Evolutionary conservation across 2,113 vertebrate genomes (phyloP).

Genomic region (Phalacrocorax aristotelis): DNA sequence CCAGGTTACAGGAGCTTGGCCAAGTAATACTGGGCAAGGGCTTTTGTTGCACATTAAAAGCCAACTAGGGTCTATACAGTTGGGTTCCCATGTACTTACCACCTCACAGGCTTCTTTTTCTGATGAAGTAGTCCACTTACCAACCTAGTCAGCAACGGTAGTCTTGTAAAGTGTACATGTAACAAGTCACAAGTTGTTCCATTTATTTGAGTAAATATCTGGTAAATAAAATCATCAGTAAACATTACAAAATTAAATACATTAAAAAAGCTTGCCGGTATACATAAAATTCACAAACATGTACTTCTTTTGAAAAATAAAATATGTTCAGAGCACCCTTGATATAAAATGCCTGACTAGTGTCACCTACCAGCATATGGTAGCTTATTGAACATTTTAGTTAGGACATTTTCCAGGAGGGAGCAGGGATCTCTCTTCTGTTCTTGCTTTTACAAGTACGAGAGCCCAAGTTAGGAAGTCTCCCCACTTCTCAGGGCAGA

Average conservation of each 20-base stretch:
- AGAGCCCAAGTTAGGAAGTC: neutral
- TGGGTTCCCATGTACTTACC: neutral
- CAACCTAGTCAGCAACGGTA: neutral
- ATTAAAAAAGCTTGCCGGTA: slow-evolving; percentile 82
- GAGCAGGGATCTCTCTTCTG: neutral
- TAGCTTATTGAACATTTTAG: slow-evolving; percentile 53
- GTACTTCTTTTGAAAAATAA: slow-evolving; percentile 79
- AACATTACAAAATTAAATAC: slow-evolving; percentile 87
- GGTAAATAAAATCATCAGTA: slow-evolving; percentile 81
- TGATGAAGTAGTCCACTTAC: neutral
- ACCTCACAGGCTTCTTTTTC: neutral
- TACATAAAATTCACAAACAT: slow-evolving; percentile 82
- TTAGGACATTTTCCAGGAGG: slow-evolving; percentile 50
- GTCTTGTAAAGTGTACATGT: slow-evolving; percentile 22
- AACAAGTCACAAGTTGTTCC: slow-evolving; percentile 75
- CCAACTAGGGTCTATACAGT: neutral
- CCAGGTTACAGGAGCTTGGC: neutral
- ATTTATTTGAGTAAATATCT: slow-evolving; percentile 86
- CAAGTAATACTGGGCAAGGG: neutral
- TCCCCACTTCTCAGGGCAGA: neutral
- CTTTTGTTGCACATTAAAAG: neutral
- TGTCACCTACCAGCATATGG: slow-evolving; percentile 61
- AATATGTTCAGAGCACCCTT: slow-evolving; percentile 85
- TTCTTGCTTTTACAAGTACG: slow-evolving; percentile 4
- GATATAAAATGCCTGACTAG: slow-evolving; percentile 78